These are phyloP conservation scores for Corythornis vintsioides DNA, from an alignment of 2,113 vertebrate genomes.

Conservation along the genomic window DNA sequence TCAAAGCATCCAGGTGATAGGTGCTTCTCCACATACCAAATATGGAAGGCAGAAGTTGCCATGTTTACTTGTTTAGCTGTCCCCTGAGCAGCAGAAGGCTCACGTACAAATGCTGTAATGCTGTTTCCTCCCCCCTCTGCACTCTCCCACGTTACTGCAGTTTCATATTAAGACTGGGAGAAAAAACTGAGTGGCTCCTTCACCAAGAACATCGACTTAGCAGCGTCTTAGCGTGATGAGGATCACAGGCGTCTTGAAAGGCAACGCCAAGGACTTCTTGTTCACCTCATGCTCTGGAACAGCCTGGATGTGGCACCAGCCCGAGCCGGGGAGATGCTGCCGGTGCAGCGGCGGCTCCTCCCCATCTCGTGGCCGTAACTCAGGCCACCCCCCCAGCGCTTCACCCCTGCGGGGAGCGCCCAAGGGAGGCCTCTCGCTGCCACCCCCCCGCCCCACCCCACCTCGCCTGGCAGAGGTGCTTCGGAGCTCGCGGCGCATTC, in stretches of 20 bases:
- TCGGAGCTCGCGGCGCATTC: neutral
- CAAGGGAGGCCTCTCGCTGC: neutral
- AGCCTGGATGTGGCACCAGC: too few species aligned
- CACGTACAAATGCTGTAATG: neutral
- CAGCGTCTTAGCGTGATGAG: fast-evolving
- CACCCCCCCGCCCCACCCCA: too few species aligned
- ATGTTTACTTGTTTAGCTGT: neutral
- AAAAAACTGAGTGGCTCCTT: neutral
- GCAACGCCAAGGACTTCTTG: fast-evolving
- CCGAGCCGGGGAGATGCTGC: too few species aligned
- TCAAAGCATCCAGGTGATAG: neutral
- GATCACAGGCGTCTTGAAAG: neutral
- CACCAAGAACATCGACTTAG: too few species aligned
- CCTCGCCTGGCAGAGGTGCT: neutral
- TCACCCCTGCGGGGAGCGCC: neutral
- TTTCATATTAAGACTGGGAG: neutral
- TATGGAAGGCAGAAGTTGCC: neutral
- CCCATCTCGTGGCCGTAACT: neutral
- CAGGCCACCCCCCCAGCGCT: neutral
- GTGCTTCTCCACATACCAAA: neutral
- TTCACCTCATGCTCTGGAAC: too few species aligned
- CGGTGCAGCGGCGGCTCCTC: neutral
- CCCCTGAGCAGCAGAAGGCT: too few species aligned
- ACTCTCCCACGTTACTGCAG: fast-evolving
- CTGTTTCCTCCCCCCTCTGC: neutral